Evolutionary conservation across 1,140 invertebrate genomes (phyloP).

Genomic region (Orius insidiosus): DNA sequence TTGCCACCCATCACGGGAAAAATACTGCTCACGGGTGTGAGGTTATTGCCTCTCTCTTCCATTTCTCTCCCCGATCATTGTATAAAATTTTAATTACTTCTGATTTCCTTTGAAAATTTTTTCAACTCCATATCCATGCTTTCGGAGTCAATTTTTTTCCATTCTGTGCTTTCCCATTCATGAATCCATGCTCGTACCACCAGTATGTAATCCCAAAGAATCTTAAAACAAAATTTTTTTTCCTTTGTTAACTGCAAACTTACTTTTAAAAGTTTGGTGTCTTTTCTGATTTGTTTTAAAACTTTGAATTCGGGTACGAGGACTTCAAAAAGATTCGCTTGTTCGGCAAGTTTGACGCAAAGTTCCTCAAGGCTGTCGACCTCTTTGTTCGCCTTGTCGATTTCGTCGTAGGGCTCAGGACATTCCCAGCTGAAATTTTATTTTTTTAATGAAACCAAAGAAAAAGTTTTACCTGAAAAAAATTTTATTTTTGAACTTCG

Average conservation of each 20-base stretch:
- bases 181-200: constrained; percentile 64
- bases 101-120: constrained; percentile 68
- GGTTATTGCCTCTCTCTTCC: too few relatives aligned
- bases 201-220: constrained; percentile 79
- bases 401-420: constrained; percentile 47
- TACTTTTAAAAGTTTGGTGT: constrained; percentile 58
- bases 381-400: constrained; percentile 54
- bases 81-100: constrained; percentile 29
- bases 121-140: constrained; percentile 89
- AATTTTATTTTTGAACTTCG: constrained; percentile 42
- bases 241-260: too few relatives aligned
- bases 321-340: constrained; percentile 72
- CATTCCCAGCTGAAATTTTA: constrained; percentile 36
- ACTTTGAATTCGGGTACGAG: constrained; percentile 63
- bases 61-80: too few relatives aligned
- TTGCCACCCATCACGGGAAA: too few relatives aligned
- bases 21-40: too few relatives aligned
- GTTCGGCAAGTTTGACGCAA: constrained; percentile 46
- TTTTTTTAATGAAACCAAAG: background rate
- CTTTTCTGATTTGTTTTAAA: constrained; percentile 52
- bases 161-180: constrained; percentile 82
- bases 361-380: constrained; percentile 50
- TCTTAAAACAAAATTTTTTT: constrained; percentile 25
- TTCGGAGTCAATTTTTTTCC: constrained; percentile 87
- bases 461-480: constrained; percentile 44